Base-by-base conservation (phyloP, 2,113 vertebrate species). In the Anarhynchus alexandrinus region DNA sequence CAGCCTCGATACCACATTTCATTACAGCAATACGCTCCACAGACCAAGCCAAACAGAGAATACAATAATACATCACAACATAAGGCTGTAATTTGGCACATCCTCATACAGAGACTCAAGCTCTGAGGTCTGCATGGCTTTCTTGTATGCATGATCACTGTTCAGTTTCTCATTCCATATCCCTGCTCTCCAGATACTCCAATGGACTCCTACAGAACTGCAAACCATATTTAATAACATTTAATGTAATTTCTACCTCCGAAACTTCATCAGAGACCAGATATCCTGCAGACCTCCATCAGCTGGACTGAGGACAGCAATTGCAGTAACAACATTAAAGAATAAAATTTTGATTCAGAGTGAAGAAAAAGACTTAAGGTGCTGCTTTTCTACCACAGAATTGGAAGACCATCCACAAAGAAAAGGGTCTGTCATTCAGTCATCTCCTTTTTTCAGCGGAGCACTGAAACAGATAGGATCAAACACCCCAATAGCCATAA, bases 1-100 rank as follows among this genome's bases (percentile, higher is more conserved):
- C 92, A 95, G 92, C 76, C 94, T 71, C 36, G 19, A 29, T 90
- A 93, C 85, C 86, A 82, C 89, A 96, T 92, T 94, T 67, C 82
- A 95, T 59, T 67, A 52, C 57, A 96, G 94, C 26, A 93, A 94
- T 78, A 86, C 5, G 11, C 93, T 83, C 55, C 82, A 58, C 89
- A 95, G 85, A 86, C 78, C 67, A 80, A 94, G 86, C 67, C 93
- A 95, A 95, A 72, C 47, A 69, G 87, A 70, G 80, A 94, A 86
- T 27, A 92, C 12, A 20, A 34, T 51, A 88, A 93, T n/a, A 78
- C 38, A 67, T 27, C 16, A 5, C 70, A 95, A 57, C 36, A 65
- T 12, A 81, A 90, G 82, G 93, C 85, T 93, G 62, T 64, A n/a
- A 90, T 96, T 36, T 79, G 91, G 92, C 82, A 95, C 49, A 76